Base-by-base conservation (phyloP, 2,113 vertebrate species). In the Fulmarus glacialis region DNA sequence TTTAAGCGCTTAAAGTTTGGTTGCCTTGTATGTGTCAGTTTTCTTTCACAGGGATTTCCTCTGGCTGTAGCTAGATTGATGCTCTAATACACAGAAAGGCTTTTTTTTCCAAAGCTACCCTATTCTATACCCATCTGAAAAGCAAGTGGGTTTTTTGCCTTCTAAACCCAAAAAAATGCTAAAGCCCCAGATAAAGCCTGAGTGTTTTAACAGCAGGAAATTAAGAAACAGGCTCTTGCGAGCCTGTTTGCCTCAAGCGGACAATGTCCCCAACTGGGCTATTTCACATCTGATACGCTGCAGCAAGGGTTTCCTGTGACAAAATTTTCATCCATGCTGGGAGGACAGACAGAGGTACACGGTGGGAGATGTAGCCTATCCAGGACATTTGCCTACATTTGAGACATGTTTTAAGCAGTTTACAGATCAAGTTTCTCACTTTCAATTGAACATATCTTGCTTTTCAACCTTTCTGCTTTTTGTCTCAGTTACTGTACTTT, bases 401-500 rank as follows among this genome's bases (percentile, higher is more conserved):
- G 24, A 84, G 59, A 66, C 5, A 3, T 11, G 3, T 43, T 52
- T 74, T 71, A 34, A 59, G 27, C 64, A 45, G 19, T 36, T 89
- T 64, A 34, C 11, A 66, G 55, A 45, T 42, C 20, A 56, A 62
- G 7, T 34, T 24, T 70, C 8, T 48, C 12, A 12, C 62, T 82
- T 84, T 81, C 23, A 30, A 2, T 45, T 77, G 45, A 73, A 27
- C 5, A 4, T 43, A 56, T 7, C 19, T 70, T 58, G 15, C 50
- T 82, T 93, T 87, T 82, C 68, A 89, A 43, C 24, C 6, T 48
- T 79, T n/a, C 70, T 82, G 53, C 42, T 23, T 83, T 95, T 83
- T 43, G 14, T 78, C 18, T 45, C 43, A 16, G 8, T 48, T 60
- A 19, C 20, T 38, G 14, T 40, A 62, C 12, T 62, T 84, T 89